Evolutionary conservation across 2,797 vertebrate species (phyloP), one percentile per base, ranked within the genome.

Genomic region (Philypnodon macrostomus): DNA sequence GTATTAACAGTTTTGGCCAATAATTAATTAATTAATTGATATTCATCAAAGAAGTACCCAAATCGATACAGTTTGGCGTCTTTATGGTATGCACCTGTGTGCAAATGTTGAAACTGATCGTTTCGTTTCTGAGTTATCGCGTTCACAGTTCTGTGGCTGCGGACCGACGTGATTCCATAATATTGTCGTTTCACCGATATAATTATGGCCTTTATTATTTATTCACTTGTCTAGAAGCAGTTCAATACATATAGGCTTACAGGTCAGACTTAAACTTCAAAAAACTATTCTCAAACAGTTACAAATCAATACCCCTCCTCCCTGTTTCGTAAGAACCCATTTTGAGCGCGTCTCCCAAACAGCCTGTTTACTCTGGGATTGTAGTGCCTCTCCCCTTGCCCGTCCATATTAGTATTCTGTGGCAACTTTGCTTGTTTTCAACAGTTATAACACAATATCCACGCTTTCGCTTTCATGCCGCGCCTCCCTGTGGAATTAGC

Each of bases 371-470:
- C 73, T 65, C 63, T 69, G 6, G 41, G 47, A 64, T 73, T 77
- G 73, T 85, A 78, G 80, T 65, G 58, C 59, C 60, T 63, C 60
- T 76, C 60, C 63, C 63, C 71, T 52, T 67, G 79, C 73, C 75
- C 62, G 19, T 5, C 50, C 42, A 27, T 68, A 90, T 90, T 90
- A 89, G 85, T 85, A 90, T 89, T 91, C 88, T 23, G 73, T 40
- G 82, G 77, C 81, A 16, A 80, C 79, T 75, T n/a, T 75, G 85
- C 81, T 86, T 87, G 86, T 88, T 87, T 87, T 85, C 76, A 85
- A 86, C 84, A 85, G 84, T 89, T 89, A 89, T 88, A 88, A 87
- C 87, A 90, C 85, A 88, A 88, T 88, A 89, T 90, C 88, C 85
- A 87, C 73, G 77, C 77, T 84, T 71, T 69, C n/a, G 84, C 86